Percentiles rank a stretch among this genome's conserved stretches.
phyloP scores from a whole-genome alignment of 2,797 vertebrate genomes.

The Austrolebias charrua region DNA sequence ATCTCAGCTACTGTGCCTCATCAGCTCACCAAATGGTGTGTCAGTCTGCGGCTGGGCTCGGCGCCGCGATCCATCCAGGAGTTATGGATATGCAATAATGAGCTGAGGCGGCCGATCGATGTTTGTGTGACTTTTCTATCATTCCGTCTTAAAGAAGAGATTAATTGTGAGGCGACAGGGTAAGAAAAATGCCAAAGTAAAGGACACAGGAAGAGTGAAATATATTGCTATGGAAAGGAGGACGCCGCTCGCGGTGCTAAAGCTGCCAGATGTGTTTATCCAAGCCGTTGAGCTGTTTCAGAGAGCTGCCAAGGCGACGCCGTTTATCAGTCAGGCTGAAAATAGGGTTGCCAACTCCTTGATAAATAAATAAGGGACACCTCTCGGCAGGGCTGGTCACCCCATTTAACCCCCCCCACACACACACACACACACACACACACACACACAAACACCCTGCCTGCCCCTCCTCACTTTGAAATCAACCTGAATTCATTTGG shows the following conservation, averaged over 20 bases:
- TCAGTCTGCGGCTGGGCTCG: constrained; percentile 65
- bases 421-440: too few species aligned
- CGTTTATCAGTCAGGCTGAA: constrained; percentile 47
- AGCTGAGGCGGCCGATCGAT: constrained; percentile 73
- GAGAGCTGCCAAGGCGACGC: constrained; percentile 45
- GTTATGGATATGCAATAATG: constrained; percentile 83
- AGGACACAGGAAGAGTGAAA: constrained; percentile 70
- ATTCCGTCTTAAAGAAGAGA: constrained; percentile 72
- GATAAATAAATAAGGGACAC: too few species aligned
- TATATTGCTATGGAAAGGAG: constrained; percentile 60
- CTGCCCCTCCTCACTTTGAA: too few species aligned
- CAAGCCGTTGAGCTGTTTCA: constrained; percentile 60
- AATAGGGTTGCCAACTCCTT: too few species aligned
- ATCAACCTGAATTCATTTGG: too few species aligned
- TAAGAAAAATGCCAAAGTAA: constrained; percentile 76
- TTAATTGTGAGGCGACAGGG: constrained; percentile 69
- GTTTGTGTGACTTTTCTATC: constrained; percentile 67
- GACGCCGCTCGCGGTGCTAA: constrained; percentile 54
- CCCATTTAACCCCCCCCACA: too few species aligned
- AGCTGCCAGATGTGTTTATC: constrained; percentile 69
- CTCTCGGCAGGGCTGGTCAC: too few species aligned
- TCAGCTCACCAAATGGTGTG: constrained; percentile 77
- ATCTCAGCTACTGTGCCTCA: constrained; percentile 75
- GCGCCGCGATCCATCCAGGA: constrained; percentile 64
- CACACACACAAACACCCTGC: too few species aligned